Conservation (phyloP, 1,140 invertebrate genomes). For the Drosophila sucinea region DNA sequence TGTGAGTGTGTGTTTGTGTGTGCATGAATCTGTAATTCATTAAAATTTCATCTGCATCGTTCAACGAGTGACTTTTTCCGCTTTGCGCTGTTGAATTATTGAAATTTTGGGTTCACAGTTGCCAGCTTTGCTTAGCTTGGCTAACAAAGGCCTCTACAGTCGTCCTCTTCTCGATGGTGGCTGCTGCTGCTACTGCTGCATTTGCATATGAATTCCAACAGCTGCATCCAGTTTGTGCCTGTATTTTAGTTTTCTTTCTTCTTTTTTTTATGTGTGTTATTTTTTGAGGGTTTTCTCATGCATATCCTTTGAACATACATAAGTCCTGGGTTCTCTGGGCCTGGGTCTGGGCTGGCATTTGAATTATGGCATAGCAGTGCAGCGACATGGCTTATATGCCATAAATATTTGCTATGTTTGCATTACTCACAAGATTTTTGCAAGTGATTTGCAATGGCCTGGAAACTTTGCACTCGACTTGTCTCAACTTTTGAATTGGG, state of each 20-base stretch:
- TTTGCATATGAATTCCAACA: conserved; percentile 78
- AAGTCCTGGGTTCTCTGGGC: conserved; percentile 4
- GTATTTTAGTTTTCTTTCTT: conserved; percentile 40
- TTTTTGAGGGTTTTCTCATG: conserved; percentile 20
- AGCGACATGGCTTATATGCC: conserved; percentile 70
- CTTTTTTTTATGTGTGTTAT: conserved; percentile 4
- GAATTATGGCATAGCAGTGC: conserved; percentile 79
- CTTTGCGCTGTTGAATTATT: conserved; percentile 81
- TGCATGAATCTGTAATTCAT: conserved; percentile 80
- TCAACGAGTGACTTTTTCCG: conserved; percentile 82
- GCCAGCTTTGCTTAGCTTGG: conserved; percentile 58
- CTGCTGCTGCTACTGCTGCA: conserved; percentile 41
- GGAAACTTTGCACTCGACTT: conserved; percentile 71
- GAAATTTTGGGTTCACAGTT: conserved; percentile 77
- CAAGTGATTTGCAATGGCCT: conserved; percentile 75
- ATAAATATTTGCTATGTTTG: conserved; percentile 80
- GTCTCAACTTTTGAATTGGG: conserved; percentile 30
- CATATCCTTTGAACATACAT: conserved; percentile 40
- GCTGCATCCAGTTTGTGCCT: conserved; percentile 46
- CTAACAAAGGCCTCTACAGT: conserved; percentile 43
- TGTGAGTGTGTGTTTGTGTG: conserved; percentile 39
- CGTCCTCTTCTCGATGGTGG: conserved; percentile 7
- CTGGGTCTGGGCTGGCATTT: conserved; percentile 60
- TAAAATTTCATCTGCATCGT: conserved; percentile 82
- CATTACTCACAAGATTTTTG: conserved; percentile 76